Evolutionary conservation across 2,113 vertebrate species (phyloP).

Genomic region (Anoura caudifer): DNA sequence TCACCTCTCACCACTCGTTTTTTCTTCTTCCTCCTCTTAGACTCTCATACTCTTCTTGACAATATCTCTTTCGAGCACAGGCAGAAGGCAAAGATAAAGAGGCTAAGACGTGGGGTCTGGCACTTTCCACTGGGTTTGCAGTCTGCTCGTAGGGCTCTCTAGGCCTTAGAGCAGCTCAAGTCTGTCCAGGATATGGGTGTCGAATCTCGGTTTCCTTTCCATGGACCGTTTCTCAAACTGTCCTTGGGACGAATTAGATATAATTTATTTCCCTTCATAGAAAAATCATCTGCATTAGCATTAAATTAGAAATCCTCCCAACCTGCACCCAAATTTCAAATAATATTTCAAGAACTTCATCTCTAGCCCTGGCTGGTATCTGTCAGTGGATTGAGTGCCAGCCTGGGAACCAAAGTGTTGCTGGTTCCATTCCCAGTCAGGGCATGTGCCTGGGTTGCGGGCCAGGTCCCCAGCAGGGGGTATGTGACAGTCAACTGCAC

Average conservation of each 20-base stretch:
- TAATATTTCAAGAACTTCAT: background rate
- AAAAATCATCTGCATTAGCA: background rate
- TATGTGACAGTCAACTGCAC: too few relatives aligned
- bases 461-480: too few relatives aligned
- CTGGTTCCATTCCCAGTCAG: too few relatives aligned
- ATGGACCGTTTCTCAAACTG: background rate
- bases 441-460: too few relatives aligned
- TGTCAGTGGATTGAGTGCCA: too few relatives aligned
- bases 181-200: background rate
- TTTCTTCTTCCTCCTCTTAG: background rate
- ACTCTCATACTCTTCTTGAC: background rate
- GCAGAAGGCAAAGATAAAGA: background rate
- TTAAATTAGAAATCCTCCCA: background rate
- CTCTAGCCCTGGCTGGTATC: background rate
- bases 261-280: background rate
- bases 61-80: background rate
- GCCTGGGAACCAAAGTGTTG: too few relatives aligned
- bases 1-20: background rate
- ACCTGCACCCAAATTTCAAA: background rate
- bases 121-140: background rate
- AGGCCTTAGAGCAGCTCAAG: background rate
- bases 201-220: background rate
- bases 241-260: background rate
- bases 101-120: background rate
- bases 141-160: background rate